phyloP scores from a whole-genome alignment of 2,797 vertebrate genomes.

The Mastacembelus armatus region DNA sequence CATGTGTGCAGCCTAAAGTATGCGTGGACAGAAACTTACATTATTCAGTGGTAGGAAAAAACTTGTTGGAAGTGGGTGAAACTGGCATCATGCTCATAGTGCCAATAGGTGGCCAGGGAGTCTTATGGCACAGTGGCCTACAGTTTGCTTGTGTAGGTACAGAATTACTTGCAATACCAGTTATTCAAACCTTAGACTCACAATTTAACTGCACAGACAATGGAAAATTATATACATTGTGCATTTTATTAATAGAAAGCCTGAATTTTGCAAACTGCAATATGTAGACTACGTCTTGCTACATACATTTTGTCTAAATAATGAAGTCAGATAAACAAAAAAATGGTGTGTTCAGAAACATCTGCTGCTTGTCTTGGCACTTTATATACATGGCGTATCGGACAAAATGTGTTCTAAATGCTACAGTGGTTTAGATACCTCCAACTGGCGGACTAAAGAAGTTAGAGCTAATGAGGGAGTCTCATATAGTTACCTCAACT shows the following conservation, averaged over 20 bases:
- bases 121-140: neutral
- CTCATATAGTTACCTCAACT: no score
- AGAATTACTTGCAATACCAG: neutral
- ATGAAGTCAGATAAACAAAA: no score
- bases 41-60: conserved; percentile 37
- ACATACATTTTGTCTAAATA: no score
- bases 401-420: no score
- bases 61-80: conserved; percentile 8
- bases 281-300: no score
- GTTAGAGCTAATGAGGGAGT: no score
- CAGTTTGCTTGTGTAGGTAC: neutral
- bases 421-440: no score
- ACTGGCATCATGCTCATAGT: conserved; percentile 9
- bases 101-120: neutral
- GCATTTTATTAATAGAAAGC: neutral
- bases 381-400: no score
- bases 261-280: no score
- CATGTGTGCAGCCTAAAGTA: conserved; percentile 41
- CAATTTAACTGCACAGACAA: neutral
- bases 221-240: neutral
- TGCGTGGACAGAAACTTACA: conserved; percentile 56
- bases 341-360: no score
- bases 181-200: neutral
- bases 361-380: no score
- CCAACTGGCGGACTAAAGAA: no score